These are phyloP conservation scores for Synanthedon tipuliformis DNA, from an alignment of 2,888 invertebrate genomes.

Conservation along the genomic window DNA sequence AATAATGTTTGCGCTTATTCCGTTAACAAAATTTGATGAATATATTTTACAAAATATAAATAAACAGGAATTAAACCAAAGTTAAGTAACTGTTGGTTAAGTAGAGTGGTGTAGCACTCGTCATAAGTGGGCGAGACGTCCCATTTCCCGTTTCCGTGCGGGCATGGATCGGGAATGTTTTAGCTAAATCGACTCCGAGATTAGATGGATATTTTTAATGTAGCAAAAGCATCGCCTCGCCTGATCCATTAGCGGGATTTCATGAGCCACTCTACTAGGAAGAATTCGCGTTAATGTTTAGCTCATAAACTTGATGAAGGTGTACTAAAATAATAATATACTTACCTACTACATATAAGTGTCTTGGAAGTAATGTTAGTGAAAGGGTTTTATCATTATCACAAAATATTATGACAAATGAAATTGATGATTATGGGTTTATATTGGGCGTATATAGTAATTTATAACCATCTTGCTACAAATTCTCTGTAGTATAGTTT, in stretches of 20 bases:
- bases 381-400: no score
- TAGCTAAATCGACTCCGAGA: conserved; percentile 51
- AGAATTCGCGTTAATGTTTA: conserved; percentile 36
- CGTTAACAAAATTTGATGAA: no score
- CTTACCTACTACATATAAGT: no score
- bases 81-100: conserved; percentile 1
- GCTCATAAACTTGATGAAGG: conserved; percentile 20
- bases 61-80: background rate
- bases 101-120: conserved; percentile 13
- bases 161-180: conserved; percentile 47
- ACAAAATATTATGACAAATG: no score
- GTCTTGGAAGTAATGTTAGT: no score
- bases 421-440: no score
- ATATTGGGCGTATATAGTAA: no score
- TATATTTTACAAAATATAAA: background rate
- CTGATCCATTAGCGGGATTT: conserved; percentile 56
- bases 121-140: conserved; percentile 42
- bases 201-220: conserved; percentile 55
- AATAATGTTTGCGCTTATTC: no score
- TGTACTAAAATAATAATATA: conserved; percentile 4
- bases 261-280: conserved; percentile 36
- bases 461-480: no score
- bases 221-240: conserved; percentile 40
- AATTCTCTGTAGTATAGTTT: no score
- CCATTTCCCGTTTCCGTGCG: conserved; percentile 42